Conservation (phyloP, 2,888 invertebrate species). For the Cephus pygmeus region DNA sequence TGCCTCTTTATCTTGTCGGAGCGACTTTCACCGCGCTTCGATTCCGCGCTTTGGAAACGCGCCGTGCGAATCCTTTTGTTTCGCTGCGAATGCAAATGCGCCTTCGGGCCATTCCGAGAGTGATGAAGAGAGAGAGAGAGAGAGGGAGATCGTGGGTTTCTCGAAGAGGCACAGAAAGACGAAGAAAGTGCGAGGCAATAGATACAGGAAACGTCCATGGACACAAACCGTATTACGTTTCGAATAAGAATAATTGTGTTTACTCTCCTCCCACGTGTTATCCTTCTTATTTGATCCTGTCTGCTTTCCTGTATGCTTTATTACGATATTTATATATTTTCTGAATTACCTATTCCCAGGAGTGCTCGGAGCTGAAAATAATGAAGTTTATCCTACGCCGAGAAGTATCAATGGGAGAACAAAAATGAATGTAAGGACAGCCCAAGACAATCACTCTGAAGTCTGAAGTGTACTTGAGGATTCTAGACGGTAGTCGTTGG, state of each 20-base stretch:
- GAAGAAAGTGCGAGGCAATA: not conserved
- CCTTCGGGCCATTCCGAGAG: not conserved
- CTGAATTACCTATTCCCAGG: not conserved
- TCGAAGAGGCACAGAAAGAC: conserved; percentile 12
- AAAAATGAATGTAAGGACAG: not conserved
- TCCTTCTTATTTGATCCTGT: not conserved
- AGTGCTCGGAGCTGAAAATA: not conserved
- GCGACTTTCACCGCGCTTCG: not conserved
- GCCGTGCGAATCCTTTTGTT: not conserved
- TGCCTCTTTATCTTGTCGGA: not conserved
- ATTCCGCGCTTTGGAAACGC: not conserved
- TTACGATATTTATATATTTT: not conserved
- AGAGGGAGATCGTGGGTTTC: conserved; percentile 3
- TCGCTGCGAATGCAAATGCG: not conserved
- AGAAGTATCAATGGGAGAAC: not conserved
- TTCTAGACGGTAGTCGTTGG: not conserved
- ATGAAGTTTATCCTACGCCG: not conserved
- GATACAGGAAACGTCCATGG: not conserved
- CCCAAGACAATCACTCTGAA: not conserved
- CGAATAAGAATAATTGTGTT: not conserved
- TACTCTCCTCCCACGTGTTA: not conserved
- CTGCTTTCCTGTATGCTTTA: not conserved
- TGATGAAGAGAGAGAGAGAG: not conserved
- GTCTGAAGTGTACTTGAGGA: not conserved
- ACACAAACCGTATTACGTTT: not conserved